Evolutionary conservation across 1,140 invertebrate species (phyloP).

Genomic region (Apolygus lucorum): DNA sequence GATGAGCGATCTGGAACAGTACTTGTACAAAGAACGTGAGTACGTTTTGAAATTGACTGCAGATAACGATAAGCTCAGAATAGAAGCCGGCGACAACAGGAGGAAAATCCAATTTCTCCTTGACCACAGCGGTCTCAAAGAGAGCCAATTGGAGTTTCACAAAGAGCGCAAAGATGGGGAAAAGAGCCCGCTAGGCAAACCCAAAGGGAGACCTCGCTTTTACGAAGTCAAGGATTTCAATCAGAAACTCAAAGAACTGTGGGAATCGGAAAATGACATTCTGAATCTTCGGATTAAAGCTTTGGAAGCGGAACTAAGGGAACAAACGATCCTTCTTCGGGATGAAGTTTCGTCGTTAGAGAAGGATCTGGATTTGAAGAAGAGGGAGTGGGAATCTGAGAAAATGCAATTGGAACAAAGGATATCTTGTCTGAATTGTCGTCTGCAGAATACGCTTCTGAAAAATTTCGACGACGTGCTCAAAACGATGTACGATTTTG

Average conservation of each 20-base stretch:
- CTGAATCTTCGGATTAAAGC: slow-evolving; percentile 18
- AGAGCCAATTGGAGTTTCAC: slow-evolving; percentile 2
- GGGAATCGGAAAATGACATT: slow-evolving; percentile 12
- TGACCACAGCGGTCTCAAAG: slow-evolving; percentile 20
- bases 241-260: slow-evolving; percentile 11
- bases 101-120: slow-evolving; percentile 24
- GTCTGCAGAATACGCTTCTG: slow-evolving; percentile 15
- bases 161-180: neutral
- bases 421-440: slow-evolving; percentile 24
- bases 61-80: slow-evolving; percentile 28
- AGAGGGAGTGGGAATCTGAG: slow-evolving; percentile 21
- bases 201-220: slow-evolving; percentile 10
- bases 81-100: slow-evolving; percentile 15
- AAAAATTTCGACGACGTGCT: slow-evolving; percentile 18
- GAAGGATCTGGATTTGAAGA: slow-evolving; percentile 23
- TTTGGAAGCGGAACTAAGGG: slow-evolving; percentile 22
- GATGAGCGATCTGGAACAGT: slow-evolving; percentile 27
- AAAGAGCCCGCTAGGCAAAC: neutral
- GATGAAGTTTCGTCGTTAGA: slow-evolving; percentile 23
- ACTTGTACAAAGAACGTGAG: slow-evolving; percentile 28
- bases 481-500: slow-evolving; percentile 10
- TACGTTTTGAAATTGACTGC: slow-evolving; percentile 24
- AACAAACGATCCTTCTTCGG: slow-evolving; percentile 22
- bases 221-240: slow-evolving; percentile 19
- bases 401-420: slow-evolving; percentile 14